Base-by-base conservation (phyloP, 1,140 invertebrate genomes). In the Sitophilus oryzae region DNA sequence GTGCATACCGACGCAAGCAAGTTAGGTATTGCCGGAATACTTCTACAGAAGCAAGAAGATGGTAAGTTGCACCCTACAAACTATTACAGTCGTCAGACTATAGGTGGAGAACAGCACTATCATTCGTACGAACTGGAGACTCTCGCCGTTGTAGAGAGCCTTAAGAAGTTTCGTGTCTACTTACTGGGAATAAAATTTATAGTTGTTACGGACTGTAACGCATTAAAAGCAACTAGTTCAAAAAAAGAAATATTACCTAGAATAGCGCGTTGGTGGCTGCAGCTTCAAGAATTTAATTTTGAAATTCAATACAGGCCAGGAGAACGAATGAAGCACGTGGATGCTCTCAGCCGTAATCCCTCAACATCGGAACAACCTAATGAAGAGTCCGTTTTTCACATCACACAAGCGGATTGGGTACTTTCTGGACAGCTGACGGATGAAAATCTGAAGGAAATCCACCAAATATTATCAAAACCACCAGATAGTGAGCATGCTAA, bases 61-160 rank as follows among this genome's bases (percentile, higher is more conserved):
- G 44, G 41, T 5, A 34, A 46, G n/a, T 38, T 59, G 23, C 48
- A 53, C 19, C 47, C 53, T 25, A 56, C 59, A 11, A 43, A 44
- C 2, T 64, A 62, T 42, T 61, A 35, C 35, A 64, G 62, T 40
- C 40, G 46, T 2, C 54, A 56, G 41, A 65, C 61, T 1, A 64
- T 44, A 76, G 38, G 23, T 2, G 42, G 40, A 0, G 58, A 63
- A 35, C n/a, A n/a, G 16, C 49, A 43, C 51, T 57, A 53, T 49
- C 54, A 76, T 51, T 73, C 71, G 9, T 73, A 66, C 20, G 75
- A 79, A 20, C 18, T 55, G 30, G 52, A 55, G 30, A 23, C 42
- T n/a, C 21, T 47, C 23, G 53, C 53, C 8, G 15, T 56, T 5
- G 37, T 56, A 9, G 35, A 44, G 21, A 25, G 19, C 11, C 11